A percentile compares a stretch with the other conserved stretches of the same genome.
Conservation (phyloP, 2,113 vertebrate species). For the Pygoscelis antarcticus region DNA sequence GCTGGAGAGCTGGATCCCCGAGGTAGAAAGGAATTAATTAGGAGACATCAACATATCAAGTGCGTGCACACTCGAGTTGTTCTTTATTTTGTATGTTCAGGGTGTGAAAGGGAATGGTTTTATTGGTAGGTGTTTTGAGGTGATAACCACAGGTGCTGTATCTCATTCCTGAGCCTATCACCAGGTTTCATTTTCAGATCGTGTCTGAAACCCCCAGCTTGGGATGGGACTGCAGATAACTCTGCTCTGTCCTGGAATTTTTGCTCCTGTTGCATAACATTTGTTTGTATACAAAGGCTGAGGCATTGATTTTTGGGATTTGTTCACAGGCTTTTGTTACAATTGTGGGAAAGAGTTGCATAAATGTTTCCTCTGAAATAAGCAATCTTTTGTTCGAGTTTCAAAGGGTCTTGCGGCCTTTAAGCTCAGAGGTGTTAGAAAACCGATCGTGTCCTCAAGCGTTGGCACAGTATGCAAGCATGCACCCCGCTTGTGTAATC, state of each 20-base stretch:
- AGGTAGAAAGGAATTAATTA: background rate
- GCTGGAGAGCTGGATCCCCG: background rate
- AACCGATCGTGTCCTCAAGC: rapidly evolving
- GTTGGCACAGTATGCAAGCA: rapidly evolving
- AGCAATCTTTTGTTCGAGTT: background rate
- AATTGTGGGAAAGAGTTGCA: background rate
- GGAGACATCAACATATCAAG: background rate
- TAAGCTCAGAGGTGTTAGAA: background rate
- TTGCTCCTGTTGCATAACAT: background rate
- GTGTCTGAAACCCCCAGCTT: background rate
- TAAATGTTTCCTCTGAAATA: background rate
- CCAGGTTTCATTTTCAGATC: background rate
- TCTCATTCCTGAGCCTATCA: background rate
- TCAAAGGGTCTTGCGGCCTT: background rate
- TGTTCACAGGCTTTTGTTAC: background rate
- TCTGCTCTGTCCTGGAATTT: background rate
- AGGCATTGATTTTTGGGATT: background rate
- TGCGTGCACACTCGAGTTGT: background rate
- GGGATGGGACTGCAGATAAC: background rate
- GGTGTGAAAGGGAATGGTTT: background rate
- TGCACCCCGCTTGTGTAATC: rapidly evolving
- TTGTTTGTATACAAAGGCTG: background rate
- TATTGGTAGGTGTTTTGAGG: background rate
- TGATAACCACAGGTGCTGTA: background rate
- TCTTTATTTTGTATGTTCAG: background rate